Base-by-base conservation (phyloP, 1,140 invertebrate species). In the Drosophila pruinosa region DNA sequence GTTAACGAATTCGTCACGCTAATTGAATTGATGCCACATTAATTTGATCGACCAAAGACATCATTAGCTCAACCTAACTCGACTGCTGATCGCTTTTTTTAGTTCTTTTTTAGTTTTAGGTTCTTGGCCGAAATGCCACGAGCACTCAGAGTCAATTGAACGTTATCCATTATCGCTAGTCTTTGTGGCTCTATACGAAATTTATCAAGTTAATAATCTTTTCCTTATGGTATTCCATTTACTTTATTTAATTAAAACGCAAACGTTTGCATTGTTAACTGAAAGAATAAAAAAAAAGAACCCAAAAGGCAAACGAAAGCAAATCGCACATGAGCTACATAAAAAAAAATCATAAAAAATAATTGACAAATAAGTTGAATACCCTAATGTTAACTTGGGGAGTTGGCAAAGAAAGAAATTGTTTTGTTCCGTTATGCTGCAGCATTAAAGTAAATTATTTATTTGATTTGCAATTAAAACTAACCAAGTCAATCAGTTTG, bases 231-330 rank as follows among this genome's bases (percentile, higher is more conserved):
- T 4, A 17, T 15, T 2, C 12, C 57, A 45, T 52, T 17, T 45
- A 58, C 48, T 31, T 72, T 57, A 17, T 12, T 59, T 75, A 65
- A 72, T 67, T 59, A 70, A 85, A 83, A 74, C 19, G 59, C 81
- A 70, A 80, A 80, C 59, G 72, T 86, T 68, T 73, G 80, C 80
- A 86, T 28, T 50, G 48, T 39, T 64, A 57, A 50, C 48, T 47
- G 14, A 22, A 71, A 62, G 17, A 14, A 52, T 43, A 68, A 59
- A 62, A 36, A n/a, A n/a, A n/a, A n/a, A n/a, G n/a, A n/a, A n/a
- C n/a, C n/a, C 26, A 22, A 58, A 24, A 38, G 39, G n/a, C 14
- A 50, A 48, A 48, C 14, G 39, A 62, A 78, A 69, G 26, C 22
- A 22, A 50, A 24, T 24, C 22, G 36, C 26, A 43, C 31, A 34